phyloP scores from a whole-genome alignment of 2,113 vertebrate species.

The Grantiella picta region DNA sequence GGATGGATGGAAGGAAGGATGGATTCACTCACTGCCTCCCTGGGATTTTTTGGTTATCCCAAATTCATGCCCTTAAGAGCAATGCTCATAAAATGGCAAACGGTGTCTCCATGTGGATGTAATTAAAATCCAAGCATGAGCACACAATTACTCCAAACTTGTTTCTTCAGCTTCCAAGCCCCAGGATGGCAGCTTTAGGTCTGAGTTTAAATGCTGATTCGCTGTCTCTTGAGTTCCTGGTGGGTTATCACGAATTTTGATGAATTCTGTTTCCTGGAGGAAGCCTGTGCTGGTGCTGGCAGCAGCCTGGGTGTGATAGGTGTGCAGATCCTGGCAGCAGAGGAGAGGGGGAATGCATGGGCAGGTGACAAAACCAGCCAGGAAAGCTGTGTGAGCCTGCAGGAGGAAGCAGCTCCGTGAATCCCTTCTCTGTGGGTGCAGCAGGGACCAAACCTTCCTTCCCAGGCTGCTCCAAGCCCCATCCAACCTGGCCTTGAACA shows the following conservation, averaged over 20 bases:
- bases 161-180: not conserved
- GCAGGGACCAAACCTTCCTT: slow-evolving; percentile 72
- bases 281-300: slow-evolving; percentile 76
- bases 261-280: slow-evolving; percentile 59
- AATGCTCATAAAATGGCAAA: not conserved
- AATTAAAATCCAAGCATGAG: not conserved
- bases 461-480: not conserved
- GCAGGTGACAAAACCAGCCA: slow-evolving; percentile 73
- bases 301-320: slow-evolving; percentile 79
- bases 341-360: slow-evolving; percentile 74
- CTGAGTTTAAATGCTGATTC: not conserved
- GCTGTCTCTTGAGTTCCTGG: not conserved
- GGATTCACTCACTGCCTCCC: not conserved
- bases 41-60: not conserved
- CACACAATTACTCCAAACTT: not conserved
- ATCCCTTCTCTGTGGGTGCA: slow-evolving; percentile 68
- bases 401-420: slow-evolving; percentile 44
- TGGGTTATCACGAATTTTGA: not conserved
- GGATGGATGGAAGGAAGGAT: not conserved
- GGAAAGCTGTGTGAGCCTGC: slow-evolving; percentile 53
- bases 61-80: not conserved
- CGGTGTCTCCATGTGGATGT: not conserved
- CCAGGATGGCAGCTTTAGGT: too few relatives aligned
- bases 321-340: slow-evolving; percentile 79
- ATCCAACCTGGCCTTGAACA: not conserved